These are phyloP conservation scores for Pelvicachromis taeniatus DNA, from an alignment of 2,113 vertebrate species.

Conservation along the genomic window DNA sequence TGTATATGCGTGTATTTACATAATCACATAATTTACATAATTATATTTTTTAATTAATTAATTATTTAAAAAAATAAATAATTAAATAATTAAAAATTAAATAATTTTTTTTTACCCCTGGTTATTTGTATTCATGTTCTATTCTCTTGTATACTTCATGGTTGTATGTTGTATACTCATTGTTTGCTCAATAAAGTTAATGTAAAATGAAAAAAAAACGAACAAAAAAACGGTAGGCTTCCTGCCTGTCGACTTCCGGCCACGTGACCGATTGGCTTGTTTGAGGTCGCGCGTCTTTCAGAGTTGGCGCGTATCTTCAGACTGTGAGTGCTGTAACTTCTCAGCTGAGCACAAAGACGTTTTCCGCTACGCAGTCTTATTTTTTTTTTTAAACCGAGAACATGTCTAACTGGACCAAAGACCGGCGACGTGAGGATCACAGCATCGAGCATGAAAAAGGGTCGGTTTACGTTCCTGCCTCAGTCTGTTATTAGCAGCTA, in stretches of 20 bases:
- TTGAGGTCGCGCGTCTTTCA: slow-evolving; percentile 33
- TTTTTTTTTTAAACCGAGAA: not conserved
- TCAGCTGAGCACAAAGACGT: not conserved
- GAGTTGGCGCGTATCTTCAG: slow-evolving; percentile 35
- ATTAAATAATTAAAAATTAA: too few species aligned
- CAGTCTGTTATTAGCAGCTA: not conserved
- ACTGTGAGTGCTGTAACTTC: not conserved
- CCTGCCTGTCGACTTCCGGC: slow-evolving; percentile 2
- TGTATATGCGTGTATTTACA: too few species aligned
- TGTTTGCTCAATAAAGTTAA: not conserved
- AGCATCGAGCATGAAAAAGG: not conserved
- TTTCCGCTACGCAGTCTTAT: not conserved
- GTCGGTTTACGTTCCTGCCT: not conserved
- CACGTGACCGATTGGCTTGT: not conserved
- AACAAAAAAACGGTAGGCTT: not conserved
- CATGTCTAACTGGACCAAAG: slow-evolving; percentile 28
- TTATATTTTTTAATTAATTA: too few species aligned
- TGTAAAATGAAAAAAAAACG: too few species aligned
- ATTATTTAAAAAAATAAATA: too few species aligned
- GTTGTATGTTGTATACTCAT: too few species aligned
- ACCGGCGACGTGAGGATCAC: not conserved
- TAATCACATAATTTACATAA: too few species aligned
- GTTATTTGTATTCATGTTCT: too few species aligned
- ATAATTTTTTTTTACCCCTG: too few species aligned
- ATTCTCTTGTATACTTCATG: too few species aligned